Conservation (phyloP, 2,797 vertebrate genomes). For the Spheniscus humboldti region DNA sequence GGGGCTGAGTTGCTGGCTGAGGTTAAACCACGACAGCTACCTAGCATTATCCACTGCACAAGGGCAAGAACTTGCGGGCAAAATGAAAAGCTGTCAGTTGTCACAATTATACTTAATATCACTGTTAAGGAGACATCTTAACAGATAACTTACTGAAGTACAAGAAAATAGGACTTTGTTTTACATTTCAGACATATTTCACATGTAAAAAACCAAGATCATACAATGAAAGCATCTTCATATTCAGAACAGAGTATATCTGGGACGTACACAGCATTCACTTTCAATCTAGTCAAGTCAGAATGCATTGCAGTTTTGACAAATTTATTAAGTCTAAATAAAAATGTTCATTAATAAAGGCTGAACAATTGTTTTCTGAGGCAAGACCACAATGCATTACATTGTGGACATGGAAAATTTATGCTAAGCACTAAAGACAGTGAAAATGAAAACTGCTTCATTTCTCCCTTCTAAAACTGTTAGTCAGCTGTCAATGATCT, state of each 20-base stretch:
- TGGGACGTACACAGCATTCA: neutral
- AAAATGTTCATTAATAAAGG: neutral
- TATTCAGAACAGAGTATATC: neutral
- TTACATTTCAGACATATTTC: neutral
- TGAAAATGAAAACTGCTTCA: neutral
- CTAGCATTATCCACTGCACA: neutral
- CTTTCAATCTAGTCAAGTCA: neutral
- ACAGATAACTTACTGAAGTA: neutral
- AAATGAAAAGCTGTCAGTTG: neutral
- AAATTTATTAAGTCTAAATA: neutral
- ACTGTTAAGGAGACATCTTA: neutral
- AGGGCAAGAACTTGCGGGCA: neutral
- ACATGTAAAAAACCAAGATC: neutral
- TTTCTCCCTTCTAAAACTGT: constrained; percentile 25
- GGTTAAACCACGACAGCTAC: neutral
- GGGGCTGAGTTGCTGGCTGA: too few species aligned
- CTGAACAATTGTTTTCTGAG: constrained; percentile 9
- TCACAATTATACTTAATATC: neutral
- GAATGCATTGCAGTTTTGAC: neutral
- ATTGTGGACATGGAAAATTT: neutral
- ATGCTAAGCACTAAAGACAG: neutral
- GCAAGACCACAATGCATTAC: neutral
- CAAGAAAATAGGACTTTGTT: neutral
- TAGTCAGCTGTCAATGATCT: neutral
- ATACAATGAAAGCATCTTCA: neutral